Percentiles rank a stretch among this genome's conserved stretches.
Conservation (phyloP, 2,888 invertebrate species). For the Steinernema hermaphroditum region DNA sequence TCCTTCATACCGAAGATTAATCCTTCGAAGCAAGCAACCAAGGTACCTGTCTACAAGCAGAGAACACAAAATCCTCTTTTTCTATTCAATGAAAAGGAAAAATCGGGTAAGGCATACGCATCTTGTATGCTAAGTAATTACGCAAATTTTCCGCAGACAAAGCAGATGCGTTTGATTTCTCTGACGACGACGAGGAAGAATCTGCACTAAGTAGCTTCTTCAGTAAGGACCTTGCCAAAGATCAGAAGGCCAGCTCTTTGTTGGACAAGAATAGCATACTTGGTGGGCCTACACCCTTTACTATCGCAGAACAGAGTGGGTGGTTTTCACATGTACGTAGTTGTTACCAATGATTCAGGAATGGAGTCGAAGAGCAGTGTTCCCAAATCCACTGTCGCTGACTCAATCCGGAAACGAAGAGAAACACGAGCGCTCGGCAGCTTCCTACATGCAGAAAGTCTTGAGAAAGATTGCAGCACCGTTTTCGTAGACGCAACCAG, state of each 20-base stretch:
- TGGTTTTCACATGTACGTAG: too few relatives aligned
- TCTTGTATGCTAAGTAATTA: background rate
- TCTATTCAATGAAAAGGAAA: slow-evolving; percentile 32
- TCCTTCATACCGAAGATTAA: slow-evolving; percentile 17
- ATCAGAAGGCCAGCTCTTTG: background rate
- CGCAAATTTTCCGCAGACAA: slow-evolving; percentile 32
- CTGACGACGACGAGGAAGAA: slow-evolving; percentile 38
- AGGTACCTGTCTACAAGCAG: slow-evolving; percentile 54
- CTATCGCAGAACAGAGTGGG: slow-evolving; percentile 12
- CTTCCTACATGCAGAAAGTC: background rate
- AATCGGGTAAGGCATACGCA: slow-evolving; percentile 21
- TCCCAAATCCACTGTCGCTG: background rate
- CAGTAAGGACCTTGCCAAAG: background rate
- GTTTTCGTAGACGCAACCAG: background rate
- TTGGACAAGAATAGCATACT: background rate
- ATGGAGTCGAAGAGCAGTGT: background rate
- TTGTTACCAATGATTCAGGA: background rate
- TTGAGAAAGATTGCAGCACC: background rate
- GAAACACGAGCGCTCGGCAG: background rate
- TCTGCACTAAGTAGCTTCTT: background rate
- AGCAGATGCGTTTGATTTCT: slow-evolving; percentile 37
- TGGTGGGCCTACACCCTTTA: background rate
- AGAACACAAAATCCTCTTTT: slow-evolving; percentile 32
- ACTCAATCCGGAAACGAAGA: slow-evolving; percentile 2
- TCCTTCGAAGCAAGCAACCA: background rate